phyloP scores from a whole-genome alignment of 2,888 invertebrate genomes.

The Thymelicus acteon region DNA sequence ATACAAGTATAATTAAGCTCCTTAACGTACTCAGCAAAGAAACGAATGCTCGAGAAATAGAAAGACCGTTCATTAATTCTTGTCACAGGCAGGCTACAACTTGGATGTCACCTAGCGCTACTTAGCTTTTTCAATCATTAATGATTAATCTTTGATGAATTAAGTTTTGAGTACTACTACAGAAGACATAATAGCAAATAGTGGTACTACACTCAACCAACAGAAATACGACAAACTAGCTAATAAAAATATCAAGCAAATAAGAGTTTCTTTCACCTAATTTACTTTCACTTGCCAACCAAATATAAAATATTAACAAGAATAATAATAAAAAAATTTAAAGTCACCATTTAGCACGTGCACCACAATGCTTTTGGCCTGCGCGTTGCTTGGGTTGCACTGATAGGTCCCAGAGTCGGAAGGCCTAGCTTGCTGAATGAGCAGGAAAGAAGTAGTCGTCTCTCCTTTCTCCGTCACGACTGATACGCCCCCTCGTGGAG shows the following conservation, averaged over 20 bases:
- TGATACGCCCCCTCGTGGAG: conserved; percentile 94
- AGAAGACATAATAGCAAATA: no score
- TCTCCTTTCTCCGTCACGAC: conserved; percentile 96
- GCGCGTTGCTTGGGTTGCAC: conserved; percentile 97
- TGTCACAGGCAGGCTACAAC: neutral
- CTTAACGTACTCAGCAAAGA: conserved; percentile 1
- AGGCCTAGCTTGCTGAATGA: conserved; percentile 94
- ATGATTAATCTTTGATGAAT: neutral
- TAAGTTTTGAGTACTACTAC: neutral
- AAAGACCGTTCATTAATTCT: neutral
- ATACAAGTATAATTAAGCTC: neutral
- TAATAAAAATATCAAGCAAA: no score
- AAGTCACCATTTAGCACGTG: conserved; percentile 96
- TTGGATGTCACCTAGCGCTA: neutral
- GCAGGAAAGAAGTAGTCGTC: conserved; percentile 94
- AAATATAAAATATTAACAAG: neutral
- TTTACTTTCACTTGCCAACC: neutral
- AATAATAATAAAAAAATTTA: neutral
- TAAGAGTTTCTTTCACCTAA: no score
- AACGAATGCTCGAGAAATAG: neutral
- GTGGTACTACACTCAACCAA: neutral
- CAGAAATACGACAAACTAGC: neutral
- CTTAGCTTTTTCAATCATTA: conserved; percentile 4
- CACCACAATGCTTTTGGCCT: conserved; percentile 95
- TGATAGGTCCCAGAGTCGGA: conserved; percentile 96